Percentiles rank a stretch among this genome's conserved stretches.
Conservation (phyloP, 2,797 vertebrate species). For the Florisuga fusca region DNA sequence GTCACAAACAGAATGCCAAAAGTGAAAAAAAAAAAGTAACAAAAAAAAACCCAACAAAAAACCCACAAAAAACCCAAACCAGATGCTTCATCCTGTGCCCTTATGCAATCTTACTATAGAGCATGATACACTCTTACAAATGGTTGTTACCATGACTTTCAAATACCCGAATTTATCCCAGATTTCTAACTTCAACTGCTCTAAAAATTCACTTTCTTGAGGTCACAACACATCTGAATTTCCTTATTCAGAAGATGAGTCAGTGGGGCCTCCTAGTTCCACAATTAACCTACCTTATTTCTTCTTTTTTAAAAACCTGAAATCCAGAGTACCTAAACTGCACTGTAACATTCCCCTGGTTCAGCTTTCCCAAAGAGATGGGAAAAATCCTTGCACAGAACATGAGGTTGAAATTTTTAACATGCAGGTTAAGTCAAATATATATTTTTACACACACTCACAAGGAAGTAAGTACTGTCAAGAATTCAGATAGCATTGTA, state of each 20-base stretch:
- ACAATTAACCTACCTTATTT: constrained; percentile 61
- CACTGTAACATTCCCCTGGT: constrained; percentile 17
- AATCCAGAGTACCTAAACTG: constrained; percentile 28
- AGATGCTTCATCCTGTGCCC: constrained; percentile 64
- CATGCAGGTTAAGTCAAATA: background rate
- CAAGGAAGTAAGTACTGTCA: background rate
- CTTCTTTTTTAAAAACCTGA: background rate
- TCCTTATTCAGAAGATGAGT: constrained; percentile 60
- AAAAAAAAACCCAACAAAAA: too few species aligned
- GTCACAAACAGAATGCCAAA: constrained; percentile 74
- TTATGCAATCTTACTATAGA: constrained; percentile 72
- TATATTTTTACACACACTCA: background rate
- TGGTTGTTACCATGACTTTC: constrained; percentile 69
- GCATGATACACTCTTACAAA: constrained; percentile 39
- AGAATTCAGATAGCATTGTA: constrained; percentile 39
- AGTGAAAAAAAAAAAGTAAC: constrained; percentile 18
- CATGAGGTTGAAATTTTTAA: background rate
- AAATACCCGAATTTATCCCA: constrained; percentile 70
- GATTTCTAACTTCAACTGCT: constrained; percentile 69
- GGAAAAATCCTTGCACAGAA: background rate
- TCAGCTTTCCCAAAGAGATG: background rate
- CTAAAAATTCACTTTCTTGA: constrained; percentile 70
- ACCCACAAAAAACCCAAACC: constrained; percentile 36
- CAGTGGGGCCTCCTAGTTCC: constrained; percentile 54
- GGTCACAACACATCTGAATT: constrained; percentile 59